Percentiles rank a stretch among this genome's conserved stretches.
These are phyloP conservation scores for Astyanax mexicanus DNA, from an alignment of 2,797 vertebrate species.

Conservation along the genomic window DNA sequence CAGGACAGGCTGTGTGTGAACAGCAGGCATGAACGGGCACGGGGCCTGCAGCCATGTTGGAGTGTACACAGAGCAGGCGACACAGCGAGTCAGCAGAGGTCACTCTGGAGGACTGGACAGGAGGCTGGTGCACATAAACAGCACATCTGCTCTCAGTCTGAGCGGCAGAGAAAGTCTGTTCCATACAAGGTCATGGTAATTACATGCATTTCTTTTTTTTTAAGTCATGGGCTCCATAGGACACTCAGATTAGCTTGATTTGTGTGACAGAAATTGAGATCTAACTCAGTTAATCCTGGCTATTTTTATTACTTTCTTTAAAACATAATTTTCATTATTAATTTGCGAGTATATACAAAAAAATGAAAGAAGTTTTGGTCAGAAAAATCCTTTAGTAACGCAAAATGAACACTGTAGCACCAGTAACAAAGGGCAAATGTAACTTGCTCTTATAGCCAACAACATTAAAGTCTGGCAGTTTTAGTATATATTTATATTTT, in stretches of 20 bases:
- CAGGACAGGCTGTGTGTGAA: not conserved
- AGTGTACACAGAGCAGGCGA: not conserved
- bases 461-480: no score
- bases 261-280: no score
- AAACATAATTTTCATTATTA: no score
- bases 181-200: not conserved
- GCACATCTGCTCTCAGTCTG: constrained; percentile 7
- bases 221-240: not conserved
- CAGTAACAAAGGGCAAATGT: no score
- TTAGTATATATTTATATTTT: no score
- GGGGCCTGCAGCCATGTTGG: constrained; percentile 2
- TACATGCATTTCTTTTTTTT: not conserved
- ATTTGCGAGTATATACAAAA: no score
- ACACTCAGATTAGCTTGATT: not conserved
- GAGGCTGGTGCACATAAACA: constrained; percentile 1
- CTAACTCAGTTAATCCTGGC: no score
- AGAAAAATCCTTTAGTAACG: no score
- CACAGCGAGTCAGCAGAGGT: not conserved
- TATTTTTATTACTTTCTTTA: no score
- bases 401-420: no score
- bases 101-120: not conserved
- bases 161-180: not conserved
- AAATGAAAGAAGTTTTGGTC: no score
- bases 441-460: no score
- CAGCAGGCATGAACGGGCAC: not conserved